Conservation (phyloP, 2,113 vertebrate genomes). For the Oostethus manadensis region DNA sequence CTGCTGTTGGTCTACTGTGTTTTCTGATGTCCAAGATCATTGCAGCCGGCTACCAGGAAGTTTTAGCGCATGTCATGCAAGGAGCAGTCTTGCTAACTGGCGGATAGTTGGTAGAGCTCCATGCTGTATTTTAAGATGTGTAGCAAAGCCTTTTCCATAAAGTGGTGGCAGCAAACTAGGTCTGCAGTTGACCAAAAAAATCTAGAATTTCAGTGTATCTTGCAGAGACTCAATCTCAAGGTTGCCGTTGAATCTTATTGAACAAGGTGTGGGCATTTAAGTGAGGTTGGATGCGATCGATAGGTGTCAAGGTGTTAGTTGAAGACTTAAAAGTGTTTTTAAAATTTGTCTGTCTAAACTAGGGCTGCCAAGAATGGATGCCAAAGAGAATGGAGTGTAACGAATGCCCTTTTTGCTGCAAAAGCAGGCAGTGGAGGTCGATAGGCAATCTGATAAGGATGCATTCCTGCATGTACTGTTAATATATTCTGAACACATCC, state of each 20-base stretch:
- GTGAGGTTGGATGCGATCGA: neutral
- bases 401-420: neutral
- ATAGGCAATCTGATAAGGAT: conserved; percentile 14
- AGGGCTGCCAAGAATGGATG: neutral
- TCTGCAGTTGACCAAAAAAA: neutral
- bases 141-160: too few relatives aligned
- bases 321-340: too few relatives aligned
- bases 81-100: too few relatives aligned
- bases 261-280: neutral
- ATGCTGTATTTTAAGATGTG: too few relatives aligned
- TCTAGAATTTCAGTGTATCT: neutral
- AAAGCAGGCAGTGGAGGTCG: conserved; percentile 11
- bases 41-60: too few relatives aligned
- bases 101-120: too few relatives aligned
- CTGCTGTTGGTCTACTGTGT: too few relatives aligned
- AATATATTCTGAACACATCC: conserved; percentile 25
- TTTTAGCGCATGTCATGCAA: too few relatives aligned
- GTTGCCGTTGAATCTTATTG: neutral
- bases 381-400: neutral
- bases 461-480: conserved; percentile 1
- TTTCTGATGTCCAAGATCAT: too few relatives aligned
- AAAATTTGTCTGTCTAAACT: neutral
- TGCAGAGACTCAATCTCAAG: neutral
- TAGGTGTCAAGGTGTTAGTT: neutral
- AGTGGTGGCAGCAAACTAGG: neutral